Percentiles rank a stretch among this genome's conserved stretches.
Conservation (phyloP, 2,797 vertebrate species). For the Cyclura pinguis region DNA sequence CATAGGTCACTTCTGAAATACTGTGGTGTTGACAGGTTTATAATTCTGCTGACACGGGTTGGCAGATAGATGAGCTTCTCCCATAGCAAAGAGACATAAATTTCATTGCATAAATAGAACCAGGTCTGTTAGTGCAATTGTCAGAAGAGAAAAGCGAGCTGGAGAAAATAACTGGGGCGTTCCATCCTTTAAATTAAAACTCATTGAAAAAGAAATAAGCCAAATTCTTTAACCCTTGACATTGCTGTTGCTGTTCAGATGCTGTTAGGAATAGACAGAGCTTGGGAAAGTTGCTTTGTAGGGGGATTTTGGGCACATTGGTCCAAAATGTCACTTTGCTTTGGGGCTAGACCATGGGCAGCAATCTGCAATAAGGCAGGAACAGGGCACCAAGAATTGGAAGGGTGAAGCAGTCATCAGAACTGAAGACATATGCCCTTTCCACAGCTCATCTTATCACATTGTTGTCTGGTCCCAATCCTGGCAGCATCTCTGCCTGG, state of each 20-base stretch:
- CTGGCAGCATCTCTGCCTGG: no score
- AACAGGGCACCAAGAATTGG: neutral
- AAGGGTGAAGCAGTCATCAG: neutral
- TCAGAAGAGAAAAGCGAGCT: constrained; percentile 58
- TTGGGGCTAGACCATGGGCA: neutral
- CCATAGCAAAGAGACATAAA: constrained; percentile 68
- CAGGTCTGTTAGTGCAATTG: constrained; percentile 67
- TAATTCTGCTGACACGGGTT: constrained; percentile 73
- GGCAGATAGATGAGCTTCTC: constrained; percentile 67
- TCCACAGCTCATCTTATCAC: no score
- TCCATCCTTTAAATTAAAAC: constrained; percentile 70
- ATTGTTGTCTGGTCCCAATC: no score
- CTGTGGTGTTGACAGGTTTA: constrained; percentile 73
- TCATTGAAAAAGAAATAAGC: constrained; percentile 37
- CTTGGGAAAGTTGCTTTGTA: neutral
- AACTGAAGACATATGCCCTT: no score
- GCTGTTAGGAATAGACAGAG: neutral
- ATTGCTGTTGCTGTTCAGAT: neutral
- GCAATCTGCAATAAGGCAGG: neutral
- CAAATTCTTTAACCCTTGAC: neutral
- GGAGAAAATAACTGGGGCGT: constrained; percentile 70
- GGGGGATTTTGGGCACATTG: neutral
- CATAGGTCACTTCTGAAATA: constrained; percentile 71
- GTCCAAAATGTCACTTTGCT: neutral
- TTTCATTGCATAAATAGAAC: constrained; percentile 72